phyloP scores from a whole-genome alignment of 2,113 vertebrate genomes.

The Martes martes region DNA sequence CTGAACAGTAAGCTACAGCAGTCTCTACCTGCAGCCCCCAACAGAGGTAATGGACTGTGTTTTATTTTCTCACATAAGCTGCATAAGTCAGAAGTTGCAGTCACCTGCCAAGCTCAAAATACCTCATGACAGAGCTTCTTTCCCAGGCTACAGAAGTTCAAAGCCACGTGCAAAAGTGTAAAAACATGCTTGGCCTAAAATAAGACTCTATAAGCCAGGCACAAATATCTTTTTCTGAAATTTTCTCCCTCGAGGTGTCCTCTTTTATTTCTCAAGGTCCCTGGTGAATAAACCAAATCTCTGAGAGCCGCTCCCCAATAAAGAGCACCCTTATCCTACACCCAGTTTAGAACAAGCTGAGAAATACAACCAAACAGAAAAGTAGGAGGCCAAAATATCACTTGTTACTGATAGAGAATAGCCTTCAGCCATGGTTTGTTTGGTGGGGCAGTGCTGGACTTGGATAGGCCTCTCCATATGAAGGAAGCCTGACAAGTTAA shows the following conservation, averaged over 20 bases:
- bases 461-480: neutral
- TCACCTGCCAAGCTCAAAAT: neutral
- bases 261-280: neutral
- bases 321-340: neutral
- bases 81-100: neutral
- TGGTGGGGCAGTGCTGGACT: neutral
- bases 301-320: neutral
- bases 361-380: neutral
- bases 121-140: neutral
- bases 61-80: neutral
- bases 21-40: neutral
- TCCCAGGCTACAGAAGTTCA: neutral
- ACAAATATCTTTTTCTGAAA: neutral
- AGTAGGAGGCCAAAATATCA: neutral
- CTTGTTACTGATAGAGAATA: neutral
- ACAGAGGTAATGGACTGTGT: neutral
- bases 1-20: neutral
- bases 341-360: neutral
- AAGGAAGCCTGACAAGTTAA: neutral
- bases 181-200: slow-evolving; percentile 12
- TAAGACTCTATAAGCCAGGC: neutral
- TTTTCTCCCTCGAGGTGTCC: neutral
- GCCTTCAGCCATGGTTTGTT: neutral
- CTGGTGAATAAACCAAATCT: neutral
- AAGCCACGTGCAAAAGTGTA: neutral